Conservation (phyloP, 2,888 invertebrate genomes). For the Micoletzkya japonica region DNA sequence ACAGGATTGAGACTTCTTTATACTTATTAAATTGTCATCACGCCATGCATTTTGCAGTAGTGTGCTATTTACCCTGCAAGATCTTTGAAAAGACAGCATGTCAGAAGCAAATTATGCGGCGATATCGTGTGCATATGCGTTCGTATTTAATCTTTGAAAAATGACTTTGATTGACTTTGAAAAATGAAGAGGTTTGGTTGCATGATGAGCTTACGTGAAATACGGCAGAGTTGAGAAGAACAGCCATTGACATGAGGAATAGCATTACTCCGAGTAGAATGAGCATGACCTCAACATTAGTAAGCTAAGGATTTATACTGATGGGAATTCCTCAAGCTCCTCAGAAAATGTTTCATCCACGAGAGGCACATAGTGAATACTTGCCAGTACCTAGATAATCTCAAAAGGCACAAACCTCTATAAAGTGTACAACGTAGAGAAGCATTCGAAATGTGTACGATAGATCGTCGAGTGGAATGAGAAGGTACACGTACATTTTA, state of each 20-base stretch:
- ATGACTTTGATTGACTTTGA: too few species aligned
- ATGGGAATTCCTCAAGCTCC: too few species aligned
- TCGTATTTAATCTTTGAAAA: background rate
- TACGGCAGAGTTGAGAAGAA: conserved; percentile 6
- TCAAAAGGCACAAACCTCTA: background rate
- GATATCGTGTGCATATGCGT: background rate
- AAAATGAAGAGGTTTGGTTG: too few species aligned
- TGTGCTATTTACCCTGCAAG: background rate
- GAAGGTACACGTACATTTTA: conserved; percentile 16
- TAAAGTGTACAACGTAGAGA: conserved; percentile 4
- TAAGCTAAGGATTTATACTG: too few species aligned
- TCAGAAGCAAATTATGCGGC: background rate
- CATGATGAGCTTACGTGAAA: conserved; percentile 24
- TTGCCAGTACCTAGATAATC: too few species aligned
- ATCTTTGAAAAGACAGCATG: background rate
- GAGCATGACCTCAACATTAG: conserved; percentile 11
- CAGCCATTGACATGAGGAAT: conserved; percentile 10
- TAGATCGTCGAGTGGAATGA: conserved; percentile 17
- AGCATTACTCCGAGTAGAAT: conserved; percentile 10
- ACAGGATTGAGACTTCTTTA: background rate
- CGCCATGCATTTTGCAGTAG: too few species aligned
- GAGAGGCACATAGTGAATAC: background rate
- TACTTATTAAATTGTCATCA: background rate
- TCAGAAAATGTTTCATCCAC: background rate
- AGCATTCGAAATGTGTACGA: background rate